phyloP scores from a whole-genome alignment of 2,797 vertebrate species.

The Anguilla pacifica region DNA sequence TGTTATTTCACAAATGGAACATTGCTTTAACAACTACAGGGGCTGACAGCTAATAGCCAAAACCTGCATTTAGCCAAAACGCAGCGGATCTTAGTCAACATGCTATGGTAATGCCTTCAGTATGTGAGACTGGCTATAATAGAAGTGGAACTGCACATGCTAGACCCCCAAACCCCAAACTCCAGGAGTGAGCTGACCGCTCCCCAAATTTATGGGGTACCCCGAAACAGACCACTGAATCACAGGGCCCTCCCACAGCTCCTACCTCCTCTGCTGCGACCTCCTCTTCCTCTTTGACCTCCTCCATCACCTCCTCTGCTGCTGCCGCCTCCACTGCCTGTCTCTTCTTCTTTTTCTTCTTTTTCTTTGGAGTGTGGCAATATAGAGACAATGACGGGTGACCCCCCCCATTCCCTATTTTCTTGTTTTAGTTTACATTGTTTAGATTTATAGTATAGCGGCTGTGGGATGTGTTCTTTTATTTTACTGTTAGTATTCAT shows the following conservation, averaged over 20 bases:
- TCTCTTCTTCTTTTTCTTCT: constrained; percentile 74
- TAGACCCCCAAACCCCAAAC: not conserved
- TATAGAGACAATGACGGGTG: too few relatives aligned
- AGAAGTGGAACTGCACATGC: too few relatives aligned
- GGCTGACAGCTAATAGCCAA: not conserved
- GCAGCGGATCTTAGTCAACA: constrained; percentile 36
- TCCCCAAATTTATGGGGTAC: not conserved
- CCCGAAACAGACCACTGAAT: not conserved
- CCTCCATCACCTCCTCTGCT: constrained; percentile 20
- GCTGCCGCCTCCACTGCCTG: too few relatives aligned
- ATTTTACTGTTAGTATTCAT: too few relatives aligned
- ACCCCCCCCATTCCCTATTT: too few relatives aligned
- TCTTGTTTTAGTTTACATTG: too few relatives aligned
- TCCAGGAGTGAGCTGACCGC: not conserved
- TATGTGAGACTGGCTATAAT: too few relatives aligned
- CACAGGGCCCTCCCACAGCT: too few relatives aligned
- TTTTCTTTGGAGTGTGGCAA: constrained; percentile 78
- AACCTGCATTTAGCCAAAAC: constrained; percentile 11
- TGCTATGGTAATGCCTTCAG: not conserved
- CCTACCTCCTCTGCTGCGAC: constrained; percentile 43
- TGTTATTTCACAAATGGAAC: too few relatives aligned
- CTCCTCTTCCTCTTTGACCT: constrained; percentile 43
- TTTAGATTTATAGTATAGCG: too few relatives aligned
- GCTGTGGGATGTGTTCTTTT: too few relatives aligned
- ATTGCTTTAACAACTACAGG: constrained; percentile 14